Percentiles rank a stretch among this genome's conserved stretches.
These are phyloP conservation scores for Plagodis pulveraria DNA, from an alignment of 2,888 invertebrate species.

Conservation along the genomic window DNA sequence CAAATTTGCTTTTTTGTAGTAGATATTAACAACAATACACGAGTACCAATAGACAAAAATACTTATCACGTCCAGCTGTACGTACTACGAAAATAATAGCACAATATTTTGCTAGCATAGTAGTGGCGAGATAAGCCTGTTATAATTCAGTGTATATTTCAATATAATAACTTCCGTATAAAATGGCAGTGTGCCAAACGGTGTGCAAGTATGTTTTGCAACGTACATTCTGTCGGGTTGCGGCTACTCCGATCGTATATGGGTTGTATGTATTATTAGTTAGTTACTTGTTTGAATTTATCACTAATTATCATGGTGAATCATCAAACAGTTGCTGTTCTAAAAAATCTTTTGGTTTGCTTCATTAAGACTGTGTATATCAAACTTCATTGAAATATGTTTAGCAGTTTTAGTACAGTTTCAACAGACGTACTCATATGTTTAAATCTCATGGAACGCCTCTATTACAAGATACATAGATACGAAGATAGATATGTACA, in stretches of 20 bases:
- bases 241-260: conserved; percentile 8
- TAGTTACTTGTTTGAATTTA: no score
- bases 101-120: conserved; percentile 37
- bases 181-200: conserved; percentile 38
- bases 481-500: no score
- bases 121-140: conserved; percentile 40
- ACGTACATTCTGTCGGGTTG: conserved; percentile 24
- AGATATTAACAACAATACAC: background rate
- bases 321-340: no score
- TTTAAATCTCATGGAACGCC: no score
- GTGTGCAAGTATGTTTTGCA: conserved; percentile 36
- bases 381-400: no score
- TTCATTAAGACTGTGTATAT: no score
- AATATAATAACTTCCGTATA: conserved; percentile 41
- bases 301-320: no score
- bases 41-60: conserved; percentile 27
- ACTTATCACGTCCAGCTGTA: conserved; percentile 27
- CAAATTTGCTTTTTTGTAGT: no score
- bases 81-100: conserved; percentile 32
- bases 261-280: background rate
- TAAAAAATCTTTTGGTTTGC: no score
- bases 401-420: no score
- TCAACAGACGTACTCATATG: no score
- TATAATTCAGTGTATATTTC: conserved; percentile 40
- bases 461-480: no score